Conservation (phyloP, 1,140 invertebrate genomes). For the Heterodera schachtii region DNA sequence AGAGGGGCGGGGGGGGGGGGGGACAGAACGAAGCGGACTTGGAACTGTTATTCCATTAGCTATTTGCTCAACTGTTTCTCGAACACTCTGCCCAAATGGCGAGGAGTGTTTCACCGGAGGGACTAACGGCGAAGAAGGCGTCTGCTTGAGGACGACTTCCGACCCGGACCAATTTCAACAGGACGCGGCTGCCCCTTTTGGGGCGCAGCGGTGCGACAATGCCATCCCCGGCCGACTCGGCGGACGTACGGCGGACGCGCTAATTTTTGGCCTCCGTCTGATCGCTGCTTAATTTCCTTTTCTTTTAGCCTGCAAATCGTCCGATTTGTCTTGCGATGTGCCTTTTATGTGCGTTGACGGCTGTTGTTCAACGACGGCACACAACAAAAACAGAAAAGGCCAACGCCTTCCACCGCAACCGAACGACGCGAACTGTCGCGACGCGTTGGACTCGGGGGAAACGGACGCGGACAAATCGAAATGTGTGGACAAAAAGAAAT, state of each 20-base stretch:
- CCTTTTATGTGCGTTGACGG: background rate
- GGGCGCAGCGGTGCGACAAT: background rate
- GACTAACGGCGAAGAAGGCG: background rate
- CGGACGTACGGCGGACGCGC: background rate
- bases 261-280: too few species aligned
- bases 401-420: constrained; percentile 20
- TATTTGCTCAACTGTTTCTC: background rate
- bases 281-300: too few species aligned
- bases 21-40: too few species aligned
- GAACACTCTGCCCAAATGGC: background rate
- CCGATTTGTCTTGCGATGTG: constrained; percentile 4
- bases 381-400: constrained; percentile 20
- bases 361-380: background rate
- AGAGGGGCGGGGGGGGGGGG: background rate
- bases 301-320: constrained; percentile 2
- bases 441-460: constrained; percentile 22
- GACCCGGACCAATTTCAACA: constrained; percentile 4
- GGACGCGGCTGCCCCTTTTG: background rate
- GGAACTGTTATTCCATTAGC: background rate
- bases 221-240: background rate
- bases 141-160: background rate
- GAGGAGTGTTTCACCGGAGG: background rate
- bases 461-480: constrained; percentile 15
- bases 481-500: constrained; percentile 5
- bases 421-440: constrained; percentile 22